Evolutionary conservation across 2,888 invertebrate species (phyloP).

Genomic region (Mythimna lalbum): DNA sequence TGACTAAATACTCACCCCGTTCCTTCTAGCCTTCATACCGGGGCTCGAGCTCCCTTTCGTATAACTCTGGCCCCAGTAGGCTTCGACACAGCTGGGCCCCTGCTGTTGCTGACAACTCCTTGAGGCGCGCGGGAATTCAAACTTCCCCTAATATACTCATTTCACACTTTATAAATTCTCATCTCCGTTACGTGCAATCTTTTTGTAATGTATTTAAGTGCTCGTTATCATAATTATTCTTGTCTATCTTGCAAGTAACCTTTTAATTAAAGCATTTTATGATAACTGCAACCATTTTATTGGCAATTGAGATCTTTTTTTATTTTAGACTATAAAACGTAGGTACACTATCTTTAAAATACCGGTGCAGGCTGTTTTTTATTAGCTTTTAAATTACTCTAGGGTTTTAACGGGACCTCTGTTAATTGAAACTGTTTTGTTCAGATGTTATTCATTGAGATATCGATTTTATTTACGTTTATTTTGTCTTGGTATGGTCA

Average conservation of each 20-base stretch:
- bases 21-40: too few species aligned
- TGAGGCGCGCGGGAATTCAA: too few species aligned
- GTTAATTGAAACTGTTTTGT: not conserved
- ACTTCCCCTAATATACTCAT: too few species aligned
- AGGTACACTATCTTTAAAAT: not conserved
- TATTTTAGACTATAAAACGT: constrained; percentile 12
- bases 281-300: constrained; percentile 18
- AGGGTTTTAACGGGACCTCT: not conserved
- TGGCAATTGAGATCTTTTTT: constrained; percentile 14
- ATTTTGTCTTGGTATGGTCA: too few species aligned
- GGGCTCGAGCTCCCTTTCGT: too few species aligned
- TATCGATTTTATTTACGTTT: too few species aligned
- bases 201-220: not conserved
- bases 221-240: constrained; percentile 7
- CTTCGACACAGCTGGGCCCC: too few species aligned
- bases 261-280: constrained; percentile 36
- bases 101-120: too few species aligned
- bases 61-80: too few species aligned
- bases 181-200: too few species aligned
- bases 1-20: too few species aligned
- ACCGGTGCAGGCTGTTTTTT: not conserved
- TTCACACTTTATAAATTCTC: too few species aligned
- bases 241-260: constrained; percentile 14
- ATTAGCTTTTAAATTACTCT: not conserved
- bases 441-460: not conserved